A percentile compares a stretch with the other conserved stretches of the same genome.
phyloP scores from a whole-genome alignment of 2,797 vertebrate genomes.

The Antennarius maculatus region DNA sequence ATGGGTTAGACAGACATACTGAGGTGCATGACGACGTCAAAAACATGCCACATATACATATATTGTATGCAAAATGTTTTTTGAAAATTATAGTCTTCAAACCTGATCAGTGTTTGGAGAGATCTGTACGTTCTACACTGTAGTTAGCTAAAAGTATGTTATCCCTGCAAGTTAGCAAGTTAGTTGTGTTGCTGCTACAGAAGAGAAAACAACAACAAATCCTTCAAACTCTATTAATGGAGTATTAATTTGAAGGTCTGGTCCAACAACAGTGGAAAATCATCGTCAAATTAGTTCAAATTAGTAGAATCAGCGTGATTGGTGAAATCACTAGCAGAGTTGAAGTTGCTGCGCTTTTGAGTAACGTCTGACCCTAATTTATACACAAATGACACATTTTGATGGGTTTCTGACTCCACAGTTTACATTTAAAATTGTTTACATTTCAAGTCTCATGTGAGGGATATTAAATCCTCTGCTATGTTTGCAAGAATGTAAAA shows the following conservation, averaged over 20 bases:
- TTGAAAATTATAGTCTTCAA: too few relatives aligned
- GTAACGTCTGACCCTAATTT: not conserved
- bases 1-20: slow-evolving; percentile 14
- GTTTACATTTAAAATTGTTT: not conserved
- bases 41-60: too few relatives aligned
- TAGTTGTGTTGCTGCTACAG: too few relatives aligned
- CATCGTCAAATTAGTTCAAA: not conserved
- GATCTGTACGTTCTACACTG: too few relatives aligned
- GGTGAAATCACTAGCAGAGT: not conserved
- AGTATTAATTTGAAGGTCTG: not conserved
- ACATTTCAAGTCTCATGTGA: not conserved
- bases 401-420: not conserved
- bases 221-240: too few relatives aligned
- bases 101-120: too few relatives aligned
- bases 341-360: not conserved
- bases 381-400: not conserved
- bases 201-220: too few relatives aligned
- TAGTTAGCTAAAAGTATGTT: too few relatives aligned
- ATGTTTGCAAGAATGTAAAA: not conserved
- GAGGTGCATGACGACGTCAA: not conserved
- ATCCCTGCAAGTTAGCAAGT: too few relatives aligned
- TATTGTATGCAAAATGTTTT: too few relatives aligned
- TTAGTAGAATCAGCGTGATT: not conserved
- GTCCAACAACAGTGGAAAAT: not conserved
- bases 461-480: not conserved